Evolutionary conservation across 2,113 vertebrate genomes (phyloP), one percentile per base, ranked within the genome.

Genomic region (Cavia porcellus): DNA sequence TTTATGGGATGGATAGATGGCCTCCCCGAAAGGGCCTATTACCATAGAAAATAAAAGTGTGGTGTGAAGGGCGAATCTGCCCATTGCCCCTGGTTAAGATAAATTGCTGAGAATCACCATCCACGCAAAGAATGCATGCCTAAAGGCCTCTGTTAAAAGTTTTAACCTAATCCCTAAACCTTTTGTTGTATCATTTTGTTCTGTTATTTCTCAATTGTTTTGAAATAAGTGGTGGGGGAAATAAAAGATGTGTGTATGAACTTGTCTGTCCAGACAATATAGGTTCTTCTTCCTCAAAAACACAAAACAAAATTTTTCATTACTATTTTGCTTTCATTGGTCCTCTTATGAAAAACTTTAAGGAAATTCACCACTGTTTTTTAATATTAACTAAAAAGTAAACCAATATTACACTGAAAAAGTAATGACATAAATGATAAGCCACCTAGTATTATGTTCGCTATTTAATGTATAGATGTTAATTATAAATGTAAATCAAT

Each of bases 181-280:
- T 74, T 92, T 95, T 86, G 62, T 62, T 55, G 8, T 61, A 62
- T 79, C 59, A 86, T 94, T 97, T 95, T 90, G 93, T 95, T 86
- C 83, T 90, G 90, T 81, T 93, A 79, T 81, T 93, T 94, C 80
- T 95, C 81, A 93, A 57, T 45, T 95, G 42, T 96, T 93, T 97
- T 80, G 42, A 90, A 97, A 96, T 79, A 66, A 62, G 3, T 61
- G 95, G 55, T 55, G 57, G 7, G 13, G 57, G 59, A 96, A 95
- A 93, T 59, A 74, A 95, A 89, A 92, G 6, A 47, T 89, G 7
- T 62, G 24, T 72, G 1, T 77, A 42, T 52, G 82, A 84, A 3
- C 22, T 74, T 83, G 47, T 77, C 50, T 82, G 5, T 80, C 61
- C 74, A 84, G 61, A 59, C 35, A 93, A 47, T 52, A 74, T 50